Evolutionary conservation across 35 echinoderm and acorn worm species (phyloP), one percentile per base, ranked within the genome.

Genomic region (Apostichopus japonicus): DNA sequence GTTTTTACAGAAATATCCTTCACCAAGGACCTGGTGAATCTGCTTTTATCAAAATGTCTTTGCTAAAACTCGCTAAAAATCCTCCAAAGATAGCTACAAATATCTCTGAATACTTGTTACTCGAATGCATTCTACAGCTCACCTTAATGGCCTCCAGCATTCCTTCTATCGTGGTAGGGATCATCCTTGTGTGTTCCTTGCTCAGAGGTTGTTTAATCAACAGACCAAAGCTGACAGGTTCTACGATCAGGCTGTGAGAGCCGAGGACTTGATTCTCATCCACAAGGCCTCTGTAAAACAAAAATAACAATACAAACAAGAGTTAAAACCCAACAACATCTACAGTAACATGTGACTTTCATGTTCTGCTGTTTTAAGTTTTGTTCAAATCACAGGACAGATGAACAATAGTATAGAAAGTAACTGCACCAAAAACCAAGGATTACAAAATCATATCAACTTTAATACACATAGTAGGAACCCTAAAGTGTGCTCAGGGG

Each of bases 111-210:
- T 44, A 44, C 33, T 44, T 44, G 33, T 44, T 4, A 44, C 33
- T 44, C 33, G 0, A 44, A 44, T 0, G 0, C 33, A 44, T 44
- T 44, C 33, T 27, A 57, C 33, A 14, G 19, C 79, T 90, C 84
- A 96, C 97, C 97, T 95, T 87, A 10, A 99, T 94, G 22, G 94
- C 91, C 22, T 96, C 95, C 55, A 98, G 88, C 1, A 82, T 94
- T 65, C 90, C 93, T 19, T 86, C 90, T 52, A 99, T 91, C 16
- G 92, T 73, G 22, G 94, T 80, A 9, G 93, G 97, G 1, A 80
- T 83, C 55, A 92, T 54, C 4, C 83, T 84, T 81, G 76, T 93
- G 52, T 78, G 70, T 25, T 93, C 54, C 75, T 95, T 95, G 65
- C 87, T 77, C 21, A 99, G 62, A 8, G 97, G 88, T 77, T 87